Evolutionary conservation across 2,888 invertebrate species (phyloP), one percentile per base, ranked within the genome.

Genomic region (Sinohyriopsis cumingii): DNA sequence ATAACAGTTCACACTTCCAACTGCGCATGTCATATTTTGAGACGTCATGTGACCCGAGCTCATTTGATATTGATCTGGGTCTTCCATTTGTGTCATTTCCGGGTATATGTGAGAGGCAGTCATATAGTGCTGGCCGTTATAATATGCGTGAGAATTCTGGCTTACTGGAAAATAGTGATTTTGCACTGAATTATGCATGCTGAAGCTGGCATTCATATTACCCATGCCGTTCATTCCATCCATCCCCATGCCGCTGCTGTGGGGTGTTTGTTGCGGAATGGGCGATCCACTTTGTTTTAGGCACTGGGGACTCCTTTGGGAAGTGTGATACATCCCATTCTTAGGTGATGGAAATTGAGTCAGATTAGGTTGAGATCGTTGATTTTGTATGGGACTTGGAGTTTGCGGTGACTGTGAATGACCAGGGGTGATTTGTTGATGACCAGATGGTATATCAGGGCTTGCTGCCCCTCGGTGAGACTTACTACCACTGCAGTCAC

Each of bases 21-120:
- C 78, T 25, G 83, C 79, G 68, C 84, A 84, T 63, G 82, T 82
- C 76, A 86, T 80, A 6, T 78, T 79, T 33, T 74, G 71, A 59
- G 80, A 79, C 70, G 82, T 81, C 69, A 77, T 77, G 61, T 80
- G 79, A 68, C 79, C 79, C 55, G 70, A 68, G 55, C 80, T 72
- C 74, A 81, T 77, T 71, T 81, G 71, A 70, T 72, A 74, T 78
- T 77, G 67, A 73, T 73, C 76, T 71, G 79, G 72, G 64, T 77
- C 77, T 69, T 81, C 77, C 67, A 72, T 74, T 33, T 78, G 78
- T 71, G 72, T 67, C 74, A 78, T 78, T 72, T 64, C 80, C 73
- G 71, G 80, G 73, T 79, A 83, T 75, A 71, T 84, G 80, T 63
- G 80, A 79, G 64, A 71, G 54, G 64, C 72, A 65, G 73, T 71